These are phyloP conservation scores for Dioctria rufipes DNA, from an alignment of 2,888 invertebrate species.

Conservation along the genomic window DNA sequence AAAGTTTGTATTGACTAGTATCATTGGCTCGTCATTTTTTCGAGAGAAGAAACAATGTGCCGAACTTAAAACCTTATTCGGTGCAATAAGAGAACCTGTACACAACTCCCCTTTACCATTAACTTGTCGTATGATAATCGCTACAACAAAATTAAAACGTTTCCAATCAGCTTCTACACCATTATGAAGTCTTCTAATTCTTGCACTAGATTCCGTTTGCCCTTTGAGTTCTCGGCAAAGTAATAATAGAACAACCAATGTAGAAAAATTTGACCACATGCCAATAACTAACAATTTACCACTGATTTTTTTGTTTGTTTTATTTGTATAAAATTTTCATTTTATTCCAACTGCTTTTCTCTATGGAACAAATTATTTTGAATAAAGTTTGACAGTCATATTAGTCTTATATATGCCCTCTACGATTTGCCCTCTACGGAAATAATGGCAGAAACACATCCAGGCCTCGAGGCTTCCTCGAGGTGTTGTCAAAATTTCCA, in stretches of 20 bases:
- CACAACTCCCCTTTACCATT: conserved; percentile 38
- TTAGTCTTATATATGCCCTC: no score
- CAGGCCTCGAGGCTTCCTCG: no score
- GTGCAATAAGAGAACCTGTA: conserved; percentile 49
- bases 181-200: conserved; percentile 46
- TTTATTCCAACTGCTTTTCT: no score
- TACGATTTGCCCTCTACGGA: no score
- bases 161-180: conserved; percentile 31
- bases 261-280: neutral
- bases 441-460: no score
- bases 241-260: neutral
- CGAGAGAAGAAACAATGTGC: conserved; percentile 54
- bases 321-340: no score
- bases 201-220: conserved; percentile 65
- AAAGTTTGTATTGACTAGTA: neutral
- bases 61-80: conserved; percentile 39
- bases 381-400: no score
- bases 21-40: conserved; percentile 1
- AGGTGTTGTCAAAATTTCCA: no score
- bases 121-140: conserved; percentile 24
- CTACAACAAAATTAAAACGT: conserved; percentile 54
- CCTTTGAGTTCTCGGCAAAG: neutral
- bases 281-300: neutral
- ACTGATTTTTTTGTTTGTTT: no score
- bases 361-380: no score